phyloP scores from a whole-genome alignment of 2,797 vertebrate genomes.

The Brachymystax lenok region DNA sequence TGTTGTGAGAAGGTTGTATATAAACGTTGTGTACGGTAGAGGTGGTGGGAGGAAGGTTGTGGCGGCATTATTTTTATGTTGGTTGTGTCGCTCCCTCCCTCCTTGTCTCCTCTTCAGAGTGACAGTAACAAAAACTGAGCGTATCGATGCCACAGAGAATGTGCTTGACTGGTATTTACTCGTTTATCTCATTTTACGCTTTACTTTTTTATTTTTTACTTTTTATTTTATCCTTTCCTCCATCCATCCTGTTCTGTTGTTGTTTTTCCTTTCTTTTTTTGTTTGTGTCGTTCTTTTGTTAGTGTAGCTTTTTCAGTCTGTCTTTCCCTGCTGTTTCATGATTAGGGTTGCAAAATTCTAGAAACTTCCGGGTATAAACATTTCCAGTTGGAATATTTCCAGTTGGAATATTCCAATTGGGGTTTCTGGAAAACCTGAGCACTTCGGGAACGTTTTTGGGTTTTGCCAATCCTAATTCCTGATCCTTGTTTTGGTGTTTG shows the following conservation, averaged over 20 bases:
- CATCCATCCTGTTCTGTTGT: neutral
- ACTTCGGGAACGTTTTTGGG: neutral
- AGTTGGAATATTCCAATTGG: neutral
- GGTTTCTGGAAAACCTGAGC: neutral
- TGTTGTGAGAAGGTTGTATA: no score
- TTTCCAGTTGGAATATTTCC: neutral
- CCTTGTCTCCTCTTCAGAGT: conserved; percentile 44
- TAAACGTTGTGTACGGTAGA: neutral
- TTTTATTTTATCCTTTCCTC: conserved; percentile 12
- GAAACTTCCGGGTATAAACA: neutral
- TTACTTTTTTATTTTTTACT: conserved; percentile 1
- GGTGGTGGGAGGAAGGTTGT: neutral
- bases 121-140: conserved; percentile 45
- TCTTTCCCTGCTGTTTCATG: conserved; percentile 16
- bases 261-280: neutral
- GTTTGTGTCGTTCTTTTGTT: conserved; percentile 11
- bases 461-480: neutral
- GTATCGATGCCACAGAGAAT: conserved; percentile 45
- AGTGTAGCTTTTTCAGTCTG: conserved; percentile 12
- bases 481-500: neutral
- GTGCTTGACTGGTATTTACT: conserved; percentile 51
- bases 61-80: conserved; percentile 35
- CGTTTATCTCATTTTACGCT: conserved; percentile 32
- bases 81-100: conserved; percentile 38
- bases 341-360: neutral